phyloP scores from a whole-genome alignment of 2,113 vertebrate genomes.

The Neotoma lepida region DNA sequence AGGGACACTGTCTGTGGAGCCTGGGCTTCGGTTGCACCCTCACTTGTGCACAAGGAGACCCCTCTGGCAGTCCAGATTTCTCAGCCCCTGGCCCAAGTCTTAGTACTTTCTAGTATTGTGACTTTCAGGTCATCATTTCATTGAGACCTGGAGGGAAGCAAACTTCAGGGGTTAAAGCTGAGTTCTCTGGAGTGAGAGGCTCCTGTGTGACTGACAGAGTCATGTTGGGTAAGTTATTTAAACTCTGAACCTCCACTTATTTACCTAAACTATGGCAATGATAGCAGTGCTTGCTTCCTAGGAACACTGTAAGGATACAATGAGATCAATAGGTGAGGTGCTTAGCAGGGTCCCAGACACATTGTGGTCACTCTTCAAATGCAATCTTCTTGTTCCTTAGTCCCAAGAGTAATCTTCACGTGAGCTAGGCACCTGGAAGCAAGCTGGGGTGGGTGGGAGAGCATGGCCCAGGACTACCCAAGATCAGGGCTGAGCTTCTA shows the following conservation, averaged over 20 bases:
- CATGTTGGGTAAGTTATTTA: background rate
- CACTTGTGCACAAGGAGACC: background rate
- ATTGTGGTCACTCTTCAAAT: background rate
- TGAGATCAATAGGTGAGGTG: rapidly evolving
- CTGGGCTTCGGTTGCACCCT: background rate
- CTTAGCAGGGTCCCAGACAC: background rate
- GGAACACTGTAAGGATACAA: no score
- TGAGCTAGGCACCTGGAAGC: background rate
- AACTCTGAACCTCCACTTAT: background rate
- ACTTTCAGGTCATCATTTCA: background rate
- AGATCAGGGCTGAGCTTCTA: background rate
- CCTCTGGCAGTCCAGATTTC: rapidly evolving
- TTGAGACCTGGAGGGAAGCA: background rate
- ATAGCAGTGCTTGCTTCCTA: background rate
- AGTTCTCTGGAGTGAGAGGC: background rate
- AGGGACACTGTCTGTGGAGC: background rate
- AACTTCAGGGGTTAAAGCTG: background rate
- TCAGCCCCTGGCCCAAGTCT: rapidly evolving
- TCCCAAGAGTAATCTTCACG: background rate
- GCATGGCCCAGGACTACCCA: background rate
- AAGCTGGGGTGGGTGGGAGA: no score
- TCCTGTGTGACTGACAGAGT: background rate
- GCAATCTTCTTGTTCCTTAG: background rate
- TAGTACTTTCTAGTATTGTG: background rate
- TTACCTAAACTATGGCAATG: background rate